These are phyloP conservation scores for Poecilia wingei DNA, from an alignment of 2,797 vertebrate species.

Conservation along the genomic window DNA sequence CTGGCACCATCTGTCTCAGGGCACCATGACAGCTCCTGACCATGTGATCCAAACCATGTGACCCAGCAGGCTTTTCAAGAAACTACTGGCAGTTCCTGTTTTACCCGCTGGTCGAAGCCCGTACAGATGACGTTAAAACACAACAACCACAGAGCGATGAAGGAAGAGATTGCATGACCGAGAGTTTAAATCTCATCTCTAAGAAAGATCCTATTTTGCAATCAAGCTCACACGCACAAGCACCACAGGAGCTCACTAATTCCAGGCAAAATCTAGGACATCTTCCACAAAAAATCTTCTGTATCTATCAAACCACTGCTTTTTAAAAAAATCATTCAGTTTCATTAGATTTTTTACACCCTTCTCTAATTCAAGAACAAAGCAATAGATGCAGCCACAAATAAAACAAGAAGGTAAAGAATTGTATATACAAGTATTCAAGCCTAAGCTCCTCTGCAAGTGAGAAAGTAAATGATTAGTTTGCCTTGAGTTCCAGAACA, in stretches of 20 bases:
- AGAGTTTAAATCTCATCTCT: background rate
- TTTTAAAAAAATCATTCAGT: background rate
- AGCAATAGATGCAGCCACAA: background rate
- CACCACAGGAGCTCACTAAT: conserved; percentile 1
- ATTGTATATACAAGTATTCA: conserved; percentile 11
- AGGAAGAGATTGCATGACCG: background rate
- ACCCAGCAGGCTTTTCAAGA: conserved; percentile 56
- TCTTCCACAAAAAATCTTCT: background rate
- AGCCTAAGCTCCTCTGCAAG: background rate
- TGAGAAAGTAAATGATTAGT: background rate
- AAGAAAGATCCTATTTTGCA: background rate
- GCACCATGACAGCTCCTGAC: conserved; percentile 68
- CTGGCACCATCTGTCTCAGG: conserved; percentile 76
- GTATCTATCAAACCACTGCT: background rate
- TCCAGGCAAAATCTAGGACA: background rate
- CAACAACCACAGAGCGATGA: conserved; percentile 29
- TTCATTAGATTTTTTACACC: background rate
- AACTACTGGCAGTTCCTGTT: conserved; percentile 45
- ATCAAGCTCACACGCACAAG: background rate
- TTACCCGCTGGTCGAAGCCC: conserved; percentile 42
- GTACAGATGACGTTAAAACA: conserved; percentile 31
- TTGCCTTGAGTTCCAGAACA: conserved; percentile 4
- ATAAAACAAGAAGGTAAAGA: background rate
- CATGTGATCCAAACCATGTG: conserved; percentile 73
- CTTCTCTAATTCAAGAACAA: conserved; percentile 1